Evolutionary conservation across 2,113 vertebrate genomes (phyloP).

Genomic region (Engraulis encrasicolus): DNA sequence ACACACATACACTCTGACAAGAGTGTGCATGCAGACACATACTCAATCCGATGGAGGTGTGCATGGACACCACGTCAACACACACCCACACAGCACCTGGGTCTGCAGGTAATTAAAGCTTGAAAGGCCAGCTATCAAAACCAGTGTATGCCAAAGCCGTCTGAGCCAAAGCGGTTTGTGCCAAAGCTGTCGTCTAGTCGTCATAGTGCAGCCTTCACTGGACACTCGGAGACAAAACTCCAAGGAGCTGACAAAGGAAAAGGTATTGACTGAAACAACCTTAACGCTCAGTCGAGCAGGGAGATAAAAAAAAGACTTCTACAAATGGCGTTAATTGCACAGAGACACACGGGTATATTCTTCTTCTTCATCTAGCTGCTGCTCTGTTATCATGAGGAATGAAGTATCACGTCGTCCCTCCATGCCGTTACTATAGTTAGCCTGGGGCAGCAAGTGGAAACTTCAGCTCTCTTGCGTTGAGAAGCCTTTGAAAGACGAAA

Average conservation of each 20-base stretch:
- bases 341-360: neutral
- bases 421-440: neutral
- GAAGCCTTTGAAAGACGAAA: neutral
- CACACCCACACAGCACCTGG: conserved; percentile 44
- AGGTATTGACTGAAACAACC: neutral
- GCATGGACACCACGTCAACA: neutral
- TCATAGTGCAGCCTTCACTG: conserved; percentile 51
- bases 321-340: neutral
- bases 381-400: neutral
- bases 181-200: too few species aligned
- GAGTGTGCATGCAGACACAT: too few species aligned
- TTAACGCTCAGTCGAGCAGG: neutral
- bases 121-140: conserved; percentile 74
- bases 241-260: neutral
- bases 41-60: too few species aligned
- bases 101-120: conserved; percentile 62
- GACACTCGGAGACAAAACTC: conserved; percentile 35
- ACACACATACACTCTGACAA: conserved; percentile 3
- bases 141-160: conserved; percentile 54
- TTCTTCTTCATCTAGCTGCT: neutral
- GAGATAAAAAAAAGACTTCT: neutral
- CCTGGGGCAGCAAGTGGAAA: neutral
- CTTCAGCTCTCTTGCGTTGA: neutral
- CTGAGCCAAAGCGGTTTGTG: too few species aligned
- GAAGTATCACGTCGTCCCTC: neutral